Evolutionary conservation across 2,113 vertebrate genomes (phyloP), one percentile per base, ranked within the genome.

Genomic region (Ctenodactylus gundi): DNA sequence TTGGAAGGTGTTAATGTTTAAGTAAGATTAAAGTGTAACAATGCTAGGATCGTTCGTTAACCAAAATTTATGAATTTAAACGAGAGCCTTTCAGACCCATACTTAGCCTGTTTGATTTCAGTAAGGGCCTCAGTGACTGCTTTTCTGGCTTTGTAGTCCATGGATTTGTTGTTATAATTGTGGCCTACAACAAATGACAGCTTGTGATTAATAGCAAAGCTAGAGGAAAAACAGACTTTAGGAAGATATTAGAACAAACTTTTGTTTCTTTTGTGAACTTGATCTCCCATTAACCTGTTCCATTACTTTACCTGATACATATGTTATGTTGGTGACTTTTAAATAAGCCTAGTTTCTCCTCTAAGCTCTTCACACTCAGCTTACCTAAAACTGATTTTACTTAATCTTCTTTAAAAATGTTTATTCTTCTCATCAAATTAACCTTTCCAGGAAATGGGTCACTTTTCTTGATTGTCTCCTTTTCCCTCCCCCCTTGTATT

Each of bases 11-110:
- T 34, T 94, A 60, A 55, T 68, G 93, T 94, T 80, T 31, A 93
- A 89, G 39, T 94, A 72, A 91, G 62, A 83, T 93, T 88, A 84
- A 88, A 65, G 23, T 85, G 73, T 86, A 91, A 60, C 29, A n/a
- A n/a, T n/a, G n/a, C n/a, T n/a, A n/a, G n/a, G n/a, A n/a, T n/a
- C 10, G 44, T 49, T 88, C 7, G 44, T 90, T 87, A 94, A 84
- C 44, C 88, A 60, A 80, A 91, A 64, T 91, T 87, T 78, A 34
- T 90, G 53, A 91, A 64, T 93, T 90, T 94, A 29, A 14, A n/a
- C 80, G 55, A 64, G 14, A 91, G 60, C 39, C 23, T 82, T 60
- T 58, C 23, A 80, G 67, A 60, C 55, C 18, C 70, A 34, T 64
- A 27, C 29, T 96, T 44, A 85, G 36, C 53, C 14, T 62, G n/a